Conservation (phyloP, 2,797 vertebrate species). For the Lophotriccus pileatus region DNA sequence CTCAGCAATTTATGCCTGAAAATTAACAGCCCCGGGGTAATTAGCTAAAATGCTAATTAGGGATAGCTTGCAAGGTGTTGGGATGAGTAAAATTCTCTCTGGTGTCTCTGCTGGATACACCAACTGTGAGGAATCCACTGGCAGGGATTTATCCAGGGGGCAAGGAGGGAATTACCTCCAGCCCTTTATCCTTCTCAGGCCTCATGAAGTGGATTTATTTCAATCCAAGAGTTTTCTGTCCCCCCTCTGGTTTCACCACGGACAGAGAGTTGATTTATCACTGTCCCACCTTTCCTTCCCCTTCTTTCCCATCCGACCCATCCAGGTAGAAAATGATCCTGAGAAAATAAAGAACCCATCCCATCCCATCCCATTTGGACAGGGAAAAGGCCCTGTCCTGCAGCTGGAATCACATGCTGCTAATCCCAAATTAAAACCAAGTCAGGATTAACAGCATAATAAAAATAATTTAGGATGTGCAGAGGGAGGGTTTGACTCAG, state of each 20-base stretch:
- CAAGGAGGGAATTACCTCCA: not conserved
- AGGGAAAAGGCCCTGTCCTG: not conserved
- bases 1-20: not conserved
- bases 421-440: not conserved
- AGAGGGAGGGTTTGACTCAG: not conserved
- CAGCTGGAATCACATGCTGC: not conserved
- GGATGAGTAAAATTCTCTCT: not conserved
- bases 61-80: not conserved
- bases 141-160: not conserved
- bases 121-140: not conserved
- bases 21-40: not conserved
- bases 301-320: not conserved
- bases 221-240: not conserved
- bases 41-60: not conserved
- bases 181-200: not conserved
- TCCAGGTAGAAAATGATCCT: not conserved
- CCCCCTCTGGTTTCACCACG: not conserved
- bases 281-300: not conserved
- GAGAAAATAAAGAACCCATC: not conserved
- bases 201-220: not conserved
- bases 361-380: too few relatives aligned
- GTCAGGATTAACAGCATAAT: too few relatives aligned
- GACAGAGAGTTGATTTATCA: accelerated
- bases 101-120: not conserved
- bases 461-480: not conserved